A percentile compares a stretch with the other conserved stretches of the same genome.
These are phyloP conservation scores for Aphidoletes aphidimyza DNA, from an alignment of 2,888 invertebrate genomes.

Conservation along the genomic window DNA sequence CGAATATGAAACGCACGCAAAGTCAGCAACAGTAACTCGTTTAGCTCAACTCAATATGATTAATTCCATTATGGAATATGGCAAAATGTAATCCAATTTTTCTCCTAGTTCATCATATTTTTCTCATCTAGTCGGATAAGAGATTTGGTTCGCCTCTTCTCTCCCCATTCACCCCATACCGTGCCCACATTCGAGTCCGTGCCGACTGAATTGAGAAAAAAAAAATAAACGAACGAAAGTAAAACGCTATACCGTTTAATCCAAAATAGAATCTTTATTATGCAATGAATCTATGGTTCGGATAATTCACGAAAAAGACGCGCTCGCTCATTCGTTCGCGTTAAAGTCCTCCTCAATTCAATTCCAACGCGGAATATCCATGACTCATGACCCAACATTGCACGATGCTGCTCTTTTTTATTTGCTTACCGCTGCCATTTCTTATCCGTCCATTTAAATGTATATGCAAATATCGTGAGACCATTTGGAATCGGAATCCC, in stretches of 20 bases:
- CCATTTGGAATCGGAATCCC: too few species aligned
- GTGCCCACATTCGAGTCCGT: not conserved
- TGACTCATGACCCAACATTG: too few species aligned
- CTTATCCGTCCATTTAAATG: too few species aligned
- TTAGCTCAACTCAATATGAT: slow-evolving; percentile 20
- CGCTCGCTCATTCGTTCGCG: too few species aligned
- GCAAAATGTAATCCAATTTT: slow-evolving; percentile 26
- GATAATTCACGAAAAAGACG: too few species aligned
- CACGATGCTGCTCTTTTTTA: too few species aligned
- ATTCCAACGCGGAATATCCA: too few species aligned
- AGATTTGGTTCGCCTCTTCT: not conserved
- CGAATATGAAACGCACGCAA: slow-evolving; percentile 3
- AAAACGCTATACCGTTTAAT: not conserved
- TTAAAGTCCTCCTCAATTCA: too few species aligned
- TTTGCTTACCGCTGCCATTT: too few species aligned
- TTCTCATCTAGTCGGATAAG: not conserved
- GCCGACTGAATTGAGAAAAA: not conserved
- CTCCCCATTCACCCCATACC: not conserved
- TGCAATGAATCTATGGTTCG: not conserved
- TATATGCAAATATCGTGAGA: too few species aligned
- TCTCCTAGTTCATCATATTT: slow-evolving; percentile 26
- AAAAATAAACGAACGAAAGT: not conserved
- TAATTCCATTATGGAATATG: slow-evolving; percentile 26
- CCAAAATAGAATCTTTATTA: slow-evolving; percentile 4
- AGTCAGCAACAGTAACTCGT: slow-evolving; percentile 26